Percentiles rank a stretch among this genome's conserved stretches.
Conservation (phyloP, 2,797 vertebrate species). For the Anguilla pacifica region DNA sequence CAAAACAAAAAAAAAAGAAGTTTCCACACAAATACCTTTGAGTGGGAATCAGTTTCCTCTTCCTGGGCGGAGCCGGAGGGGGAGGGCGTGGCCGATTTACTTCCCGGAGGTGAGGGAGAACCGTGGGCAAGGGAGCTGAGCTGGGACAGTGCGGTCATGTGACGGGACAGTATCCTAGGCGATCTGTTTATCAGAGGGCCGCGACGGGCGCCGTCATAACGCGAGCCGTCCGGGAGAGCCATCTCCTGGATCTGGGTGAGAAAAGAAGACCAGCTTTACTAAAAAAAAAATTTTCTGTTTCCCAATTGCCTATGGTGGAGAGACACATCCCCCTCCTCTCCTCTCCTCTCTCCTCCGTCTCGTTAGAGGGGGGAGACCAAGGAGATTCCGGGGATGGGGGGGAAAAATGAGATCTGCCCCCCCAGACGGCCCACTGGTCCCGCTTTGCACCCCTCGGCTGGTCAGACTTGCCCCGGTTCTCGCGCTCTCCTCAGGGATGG, state of each 20-base stretch:
- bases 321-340: neutral
- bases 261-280: conserved; percentile 82
- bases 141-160: conserved; percentile 93
- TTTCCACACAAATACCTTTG: conserved; percentile 80
- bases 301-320: conserved; percentile 66
- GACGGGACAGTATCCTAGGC: conserved; percentile 86
- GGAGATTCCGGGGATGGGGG: neutral
- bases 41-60: conserved; percentile 94
- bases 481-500: conserved; percentile 6
- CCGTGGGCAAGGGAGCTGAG: conserved; percentile 89
- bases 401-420: neutral
- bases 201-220: conserved; percentile 86
- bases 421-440: conserved; percentile 16
- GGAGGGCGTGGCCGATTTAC: conserved; percentile 97
- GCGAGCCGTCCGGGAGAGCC: conserved; percentile 87
- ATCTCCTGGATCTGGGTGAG: conserved; percentile 95
- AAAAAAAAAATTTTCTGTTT: conserved; percentile 41
- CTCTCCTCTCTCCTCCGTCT: neutral
- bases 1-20: conserved; percentile 27
- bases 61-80: conserved; percentile 98
- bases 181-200: conserved; percentile 87
- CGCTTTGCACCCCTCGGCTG: neutral
- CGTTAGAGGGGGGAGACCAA: conserved; percentile 36
- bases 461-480: conserved; percentile 1
- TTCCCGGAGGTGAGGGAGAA: conserved; percentile 94